Base-by-base conservation (phyloP, 2,113 vertebrate genomes). In the Bucco capensis region DNA sequence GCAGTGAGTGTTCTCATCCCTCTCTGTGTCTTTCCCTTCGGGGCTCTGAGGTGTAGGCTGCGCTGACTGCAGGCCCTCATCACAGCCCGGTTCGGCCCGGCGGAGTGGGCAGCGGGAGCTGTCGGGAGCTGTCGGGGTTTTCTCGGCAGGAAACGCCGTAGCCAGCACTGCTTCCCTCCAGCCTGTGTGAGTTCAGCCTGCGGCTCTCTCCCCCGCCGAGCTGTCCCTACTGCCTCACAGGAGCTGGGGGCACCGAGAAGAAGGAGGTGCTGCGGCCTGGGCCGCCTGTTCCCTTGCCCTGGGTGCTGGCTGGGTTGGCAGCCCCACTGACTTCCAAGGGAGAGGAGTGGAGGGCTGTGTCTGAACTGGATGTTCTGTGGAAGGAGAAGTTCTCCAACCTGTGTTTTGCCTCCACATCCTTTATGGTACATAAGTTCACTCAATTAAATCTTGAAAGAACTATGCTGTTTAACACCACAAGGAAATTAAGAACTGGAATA, bases 141-240 rank as follows among this genome's bases (percentile, higher is more conserved):
- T 42, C 49, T 19, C 6, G 8, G 7, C 1, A 8, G 14, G 19
- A 15, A 66, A 2, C 2, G 7, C 2, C 2, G 0, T 3, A 19
- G n/a, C 5, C 12, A 21, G 6, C 31, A 4, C 8, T 2, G 15
- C 5, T 1, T 23, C 35, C 22, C 18, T 35, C 5, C 6, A 22
- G 31, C 14, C 44, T 15, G 40, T n/a, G 51, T 7, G 53, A 50
- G 44, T 25, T n/a, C 8, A 33, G 37, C 25, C 16, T 40, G 60
- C 37, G 37, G 28, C 19, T 14, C 22, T 15, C 9, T 18, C 8
- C 8, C 3, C 13, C 7, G 23, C 27, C 5, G 4, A 17, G 23
- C 44, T 8, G 53, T 5, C 21, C 15, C 7, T 5, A 19, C 15
- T 19, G 33, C 4, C 9, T 8, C 7, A 3, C 7, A 16, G 3